Evolutionary conservation across 2,113 vertebrate species (phyloP).

Genomic region (Junco hyemalis): DNA sequence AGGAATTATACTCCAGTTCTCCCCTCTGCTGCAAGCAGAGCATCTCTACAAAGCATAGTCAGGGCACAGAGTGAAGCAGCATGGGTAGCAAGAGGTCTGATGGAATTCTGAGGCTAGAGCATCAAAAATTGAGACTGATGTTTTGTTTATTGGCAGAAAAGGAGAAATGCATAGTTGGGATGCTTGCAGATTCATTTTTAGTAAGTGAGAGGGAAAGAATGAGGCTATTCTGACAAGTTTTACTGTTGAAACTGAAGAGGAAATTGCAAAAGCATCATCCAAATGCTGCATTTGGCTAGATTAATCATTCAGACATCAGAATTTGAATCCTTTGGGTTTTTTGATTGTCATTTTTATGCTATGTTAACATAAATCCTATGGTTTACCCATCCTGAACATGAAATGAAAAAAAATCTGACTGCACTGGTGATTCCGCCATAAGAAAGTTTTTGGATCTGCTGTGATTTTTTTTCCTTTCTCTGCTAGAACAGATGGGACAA

Average conservation of each 20-base stretch:
- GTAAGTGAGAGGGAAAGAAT: neutral
- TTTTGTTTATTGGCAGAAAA: neutral
- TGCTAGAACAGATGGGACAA: slow-evolving; percentile 22
- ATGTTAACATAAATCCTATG: neutral
- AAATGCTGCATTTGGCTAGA: neutral
- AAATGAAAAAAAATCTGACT: neutral
- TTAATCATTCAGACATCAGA: neutral
- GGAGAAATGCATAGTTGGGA: neutral
- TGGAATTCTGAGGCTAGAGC: neutral
- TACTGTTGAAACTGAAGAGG: neutral
- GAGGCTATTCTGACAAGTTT: neutral
- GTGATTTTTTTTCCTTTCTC: slow-evolving; percentile 38
- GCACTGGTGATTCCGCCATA: neutral
- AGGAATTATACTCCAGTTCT: neutral
- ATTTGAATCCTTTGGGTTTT: neutral
- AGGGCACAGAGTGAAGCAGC: neutral
- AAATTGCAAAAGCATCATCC: neutral
- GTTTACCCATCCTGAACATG: neutral
- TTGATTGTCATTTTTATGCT: neutral
- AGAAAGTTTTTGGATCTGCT: neutral
- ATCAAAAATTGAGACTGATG: neutral
- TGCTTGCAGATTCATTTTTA: neutral
- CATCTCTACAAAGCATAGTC: neutral
- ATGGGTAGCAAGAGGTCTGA: neutral
- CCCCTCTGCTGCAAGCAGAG: neutral